Conservation (phyloP, 2,113 vertebrate genomes). For the Bujurquina vittata region DNA sequence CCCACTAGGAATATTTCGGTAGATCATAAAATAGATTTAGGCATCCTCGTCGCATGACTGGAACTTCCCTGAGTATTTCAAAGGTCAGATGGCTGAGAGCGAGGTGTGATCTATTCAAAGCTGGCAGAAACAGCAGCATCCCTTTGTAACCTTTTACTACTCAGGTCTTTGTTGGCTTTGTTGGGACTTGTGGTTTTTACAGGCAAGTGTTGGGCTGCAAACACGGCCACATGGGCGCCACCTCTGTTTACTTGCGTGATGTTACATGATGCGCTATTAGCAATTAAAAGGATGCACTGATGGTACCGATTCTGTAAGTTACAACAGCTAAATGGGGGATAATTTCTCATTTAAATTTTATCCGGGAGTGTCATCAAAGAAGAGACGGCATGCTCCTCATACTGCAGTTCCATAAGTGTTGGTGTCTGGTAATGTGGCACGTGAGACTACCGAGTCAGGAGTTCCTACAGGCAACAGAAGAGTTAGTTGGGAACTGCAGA, state of each 20-base stretch:
- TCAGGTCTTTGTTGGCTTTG: conserved; percentile 37
- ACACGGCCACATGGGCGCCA: neutral
- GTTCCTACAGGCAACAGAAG: neutral
- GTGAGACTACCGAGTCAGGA: neutral
- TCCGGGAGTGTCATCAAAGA: neutral
- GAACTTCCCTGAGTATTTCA: conserved; percentile 36
- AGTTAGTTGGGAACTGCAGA: conserved; percentile 23
- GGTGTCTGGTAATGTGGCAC: conserved; percentile 10
- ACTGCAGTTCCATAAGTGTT: conserved; percentile 2
- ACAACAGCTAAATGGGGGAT: conserved; percentile 2
- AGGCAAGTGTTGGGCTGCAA: conserved; percentile 7
- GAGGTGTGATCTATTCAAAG: conserved; percentile 65
- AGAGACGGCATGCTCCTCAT: conserved; percentile 22
- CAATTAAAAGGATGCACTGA: conserved; percentile 31
- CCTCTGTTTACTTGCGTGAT: no score
- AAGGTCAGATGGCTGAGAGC: conserved; percentile 73
- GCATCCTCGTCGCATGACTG: conserved; percentile 25
- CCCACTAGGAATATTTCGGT: conserved; percentile 41
- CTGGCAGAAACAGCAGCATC: conserved; percentile 39
- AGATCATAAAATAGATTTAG: conserved; percentile 39
- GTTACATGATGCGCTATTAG: conserved; percentile 20
- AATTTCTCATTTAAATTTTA: conserved; percentile 44
- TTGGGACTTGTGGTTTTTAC: conserved; percentile 43
- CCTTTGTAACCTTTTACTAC: conserved; percentile 60
- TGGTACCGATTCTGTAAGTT: neutral